Evolutionary conservation across 1,140 invertebrate species (phyloP), one percentile per base, ranked within the genome.

Genomic region (Leptoteleia sp.): DNA sequence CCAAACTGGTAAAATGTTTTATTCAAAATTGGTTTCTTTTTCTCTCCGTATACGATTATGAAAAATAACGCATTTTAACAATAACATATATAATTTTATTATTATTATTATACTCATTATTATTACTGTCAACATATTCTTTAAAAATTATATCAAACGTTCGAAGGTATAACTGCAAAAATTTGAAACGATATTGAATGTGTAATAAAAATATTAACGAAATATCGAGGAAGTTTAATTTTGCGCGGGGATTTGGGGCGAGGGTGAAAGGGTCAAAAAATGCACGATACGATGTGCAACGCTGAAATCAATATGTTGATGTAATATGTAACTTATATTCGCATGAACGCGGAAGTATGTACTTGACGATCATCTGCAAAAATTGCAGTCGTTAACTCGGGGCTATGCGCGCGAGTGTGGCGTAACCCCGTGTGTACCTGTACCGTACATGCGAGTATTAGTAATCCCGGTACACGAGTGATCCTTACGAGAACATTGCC

Each of bases 381-480:
- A 73, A 65, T 65, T 73, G 50, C 42, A 31, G 54, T 57, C 52
- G 37, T 77, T 65, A 62, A 70, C 13, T 47, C 22, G 47, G 12
- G 9, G 31, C 42, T 70, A 61, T 67, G 61, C 43, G 40, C 33
- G 43, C 50, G 59, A 37, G 22, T 27, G 15, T 47, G 43, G 33
- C 48, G 61, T 70, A 54, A 29, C 42, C 22, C 15, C 27, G 37
- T 64, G n/a, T n/a, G n/a, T n/a, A n/a, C n/a, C n/a, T n/a, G n/a
- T 3, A 25, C 3, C 22, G 45, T 67, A 65, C 52, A 42, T 62
- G 43, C 35, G 17, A 72, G 55, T 67, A 59, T 45, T n/a, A n/a
- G 68, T 78, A 78, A 79, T 73, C 62, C 61, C 35, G 45, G 43
- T 48, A 59, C 62, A 70, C 57, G 70, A 73, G 37, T 52, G 17